Percentiles rank a stretch among this genome's conserved stretches.
These are phyloP conservation scores for Calephelis nemesis DNA, from an alignment of 1,140 invertebrate genomes.

Conservation along the genomic window DNA sequence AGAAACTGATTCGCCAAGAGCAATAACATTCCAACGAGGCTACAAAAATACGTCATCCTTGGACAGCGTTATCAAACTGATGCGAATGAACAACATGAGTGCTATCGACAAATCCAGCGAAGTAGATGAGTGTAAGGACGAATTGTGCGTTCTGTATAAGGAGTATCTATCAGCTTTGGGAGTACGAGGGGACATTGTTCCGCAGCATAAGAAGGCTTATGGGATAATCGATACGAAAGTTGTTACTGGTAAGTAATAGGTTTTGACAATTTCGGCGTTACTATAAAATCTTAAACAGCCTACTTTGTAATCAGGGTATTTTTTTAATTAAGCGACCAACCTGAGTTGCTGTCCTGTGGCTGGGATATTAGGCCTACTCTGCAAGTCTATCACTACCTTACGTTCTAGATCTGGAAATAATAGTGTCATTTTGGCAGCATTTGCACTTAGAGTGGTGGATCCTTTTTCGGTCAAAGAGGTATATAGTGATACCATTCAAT, in stretches of 20 bases:
- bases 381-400: too few species aligned
- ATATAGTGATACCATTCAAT: too few species aligned
- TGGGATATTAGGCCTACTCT: too few species aligned
- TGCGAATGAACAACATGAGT: slow-evolving; percentile 65
- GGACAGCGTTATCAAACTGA: slow-evolving; percentile 61
- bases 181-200: slow-evolving; percentile 62
- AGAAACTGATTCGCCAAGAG: slow-evolving; percentile 59
- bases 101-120: slow-evolving; percentile 44
- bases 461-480: too few species aligned
- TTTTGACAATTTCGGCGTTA: too few species aligned
- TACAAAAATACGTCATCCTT: slow-evolving; percentile 65
- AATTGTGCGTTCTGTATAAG: slow-evolving; percentile 3
- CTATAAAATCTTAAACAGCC: too few species aligned
- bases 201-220: slow-evolving; percentile 48
- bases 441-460: too few species aligned
- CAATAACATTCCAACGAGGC: slow-evolving; percentile 61
- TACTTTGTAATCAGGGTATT: too few species aligned
- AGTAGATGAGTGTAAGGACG: slow-evolving; percentile 43
- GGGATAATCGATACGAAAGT: slow-evolving; percentile 74
- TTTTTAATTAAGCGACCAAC: too few species aligned
- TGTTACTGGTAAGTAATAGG: slow-evolving; percentile 52
- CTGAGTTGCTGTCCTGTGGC: too few species aligned
- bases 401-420: too few species aligned
- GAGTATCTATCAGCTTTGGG: slow-evolving; percentile 61
- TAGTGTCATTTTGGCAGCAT: too few species aligned